Percentiles rank a stretch among this genome's conserved stretches.
These are phyloP conservation scores for Elysia crispata DNA, from an alignment of 2,888 invertebrate species.

Conservation along the genomic window DNA sequence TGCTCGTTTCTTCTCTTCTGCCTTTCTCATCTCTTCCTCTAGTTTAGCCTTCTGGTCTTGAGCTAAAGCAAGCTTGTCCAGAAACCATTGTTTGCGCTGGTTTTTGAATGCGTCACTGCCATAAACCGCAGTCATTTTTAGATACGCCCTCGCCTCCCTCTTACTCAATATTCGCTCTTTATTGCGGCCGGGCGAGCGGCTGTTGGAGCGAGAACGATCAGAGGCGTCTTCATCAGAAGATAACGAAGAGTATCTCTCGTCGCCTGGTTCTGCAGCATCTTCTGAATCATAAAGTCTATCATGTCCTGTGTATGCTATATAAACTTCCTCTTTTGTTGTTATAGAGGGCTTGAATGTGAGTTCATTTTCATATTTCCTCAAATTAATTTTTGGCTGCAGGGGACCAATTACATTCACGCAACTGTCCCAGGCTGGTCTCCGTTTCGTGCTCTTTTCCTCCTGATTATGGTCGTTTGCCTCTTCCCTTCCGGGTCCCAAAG, in stretches of 20 bases:
- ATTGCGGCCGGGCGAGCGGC: constrained; percentile 39
- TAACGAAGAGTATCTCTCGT: constrained; percentile 40
- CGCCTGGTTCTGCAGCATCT: constrained; percentile 32
- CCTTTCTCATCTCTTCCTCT: constrained; percentile 53
- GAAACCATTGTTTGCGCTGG: constrained; percentile 59
- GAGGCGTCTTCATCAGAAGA: neutral
- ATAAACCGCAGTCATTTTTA: constrained; percentile 63
- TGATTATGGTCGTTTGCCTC: neutral
- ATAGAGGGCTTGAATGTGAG: constrained; percentile 51
- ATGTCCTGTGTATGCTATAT: constrained; percentile 56
- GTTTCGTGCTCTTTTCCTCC: neutral
- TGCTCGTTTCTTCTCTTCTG: constrained; percentile 51
- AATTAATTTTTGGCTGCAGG: neutral
- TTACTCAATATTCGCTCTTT: constrained; percentile 59
- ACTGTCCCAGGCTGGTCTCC: constrained; percentile 25
- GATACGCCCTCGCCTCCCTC: constrained; percentile 59
- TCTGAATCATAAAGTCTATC: constrained; percentile 47
- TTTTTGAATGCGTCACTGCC: constrained; percentile 54
- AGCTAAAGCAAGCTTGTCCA: constrained; percentile 59
- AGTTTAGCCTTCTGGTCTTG: constrained; percentile 56
- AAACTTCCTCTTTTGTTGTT: constrained; percentile 54
- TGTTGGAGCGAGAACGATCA: constrained; percentile 43
- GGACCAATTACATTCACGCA: neutral
- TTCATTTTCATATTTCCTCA: neutral
- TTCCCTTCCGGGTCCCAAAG: no score